phyloP scores from a whole-genome alignment of 2,888 invertebrate genomes.

The Noctuana brunneofusca region DNA sequence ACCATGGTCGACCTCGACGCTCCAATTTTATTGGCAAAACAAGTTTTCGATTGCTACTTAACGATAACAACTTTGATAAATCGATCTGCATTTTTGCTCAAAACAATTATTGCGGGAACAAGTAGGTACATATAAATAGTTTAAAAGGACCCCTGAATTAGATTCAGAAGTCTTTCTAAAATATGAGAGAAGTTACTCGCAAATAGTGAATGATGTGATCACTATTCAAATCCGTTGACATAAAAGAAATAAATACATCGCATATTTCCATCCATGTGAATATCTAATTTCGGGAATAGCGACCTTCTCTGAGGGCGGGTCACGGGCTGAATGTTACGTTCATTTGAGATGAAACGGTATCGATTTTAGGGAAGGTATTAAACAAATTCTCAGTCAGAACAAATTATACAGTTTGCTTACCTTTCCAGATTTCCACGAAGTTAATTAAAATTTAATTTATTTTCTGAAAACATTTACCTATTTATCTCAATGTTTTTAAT shows the following conservation, averaged over 20 bases:
- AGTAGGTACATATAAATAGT: too few species aligned
- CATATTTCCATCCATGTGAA: constrained; percentile 10
- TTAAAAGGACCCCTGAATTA: too few species aligned
- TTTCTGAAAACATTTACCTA: background rate
- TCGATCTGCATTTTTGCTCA: too few species aligned
- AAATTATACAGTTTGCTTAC: background rate
- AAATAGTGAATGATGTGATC: background rate
- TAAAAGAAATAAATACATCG: constrained; percentile 7
- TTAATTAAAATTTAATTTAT: background rate
- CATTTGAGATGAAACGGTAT: constrained; percentile 26
- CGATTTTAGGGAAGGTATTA: constrained; percentile 10
- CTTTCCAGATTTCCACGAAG: background rate
- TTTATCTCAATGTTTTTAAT: background rate
- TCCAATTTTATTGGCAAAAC: too few species aligned
- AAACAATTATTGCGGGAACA: too few species aligned
- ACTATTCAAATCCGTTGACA: constrained; percentile 1
- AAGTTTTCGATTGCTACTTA: too few species aligned
- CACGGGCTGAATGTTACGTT: constrained; percentile 16
- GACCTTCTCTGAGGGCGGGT: constrained; percentile 8
- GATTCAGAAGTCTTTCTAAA: background rate
- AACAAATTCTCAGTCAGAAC: constrained; percentile 1
- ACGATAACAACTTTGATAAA: too few species aligned
- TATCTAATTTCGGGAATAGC: constrained; percentile 19
- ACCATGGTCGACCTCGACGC: too few species aligned
- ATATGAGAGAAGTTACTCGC: background rate